Evolutionary conservation across 2,797 vertebrate genomes (phyloP).

Genomic region (Hemibagrus guttatus): DNA sequence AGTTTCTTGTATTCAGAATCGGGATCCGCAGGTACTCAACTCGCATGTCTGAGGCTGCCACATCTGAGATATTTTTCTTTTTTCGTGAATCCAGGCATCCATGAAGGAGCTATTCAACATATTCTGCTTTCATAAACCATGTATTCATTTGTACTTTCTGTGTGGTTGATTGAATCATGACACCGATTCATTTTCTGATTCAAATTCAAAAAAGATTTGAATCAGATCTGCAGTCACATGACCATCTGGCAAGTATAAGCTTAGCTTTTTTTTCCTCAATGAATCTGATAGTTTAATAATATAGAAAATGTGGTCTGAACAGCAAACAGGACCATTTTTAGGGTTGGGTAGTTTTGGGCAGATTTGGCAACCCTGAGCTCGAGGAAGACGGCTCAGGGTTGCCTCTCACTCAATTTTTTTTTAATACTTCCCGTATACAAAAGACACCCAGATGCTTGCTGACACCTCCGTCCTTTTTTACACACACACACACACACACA

Average conservation of each 20-base stretch:
- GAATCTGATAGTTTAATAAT: neutral
- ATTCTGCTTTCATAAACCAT: neutral
- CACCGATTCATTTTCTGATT: neutral
- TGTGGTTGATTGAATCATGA: neutral
- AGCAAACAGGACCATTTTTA: neutral
- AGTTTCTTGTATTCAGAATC: neutral
- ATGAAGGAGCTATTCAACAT: neutral
- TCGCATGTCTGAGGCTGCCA: no score
- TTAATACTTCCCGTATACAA: neutral
- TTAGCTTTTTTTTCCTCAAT: neutral
- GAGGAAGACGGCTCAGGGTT: no score
- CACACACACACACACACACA: slow-evolving; percentile 22
- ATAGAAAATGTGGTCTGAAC: neutral
- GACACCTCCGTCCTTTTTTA: neutral
- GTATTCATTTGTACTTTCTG: neutral
- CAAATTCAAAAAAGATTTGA: neutral
- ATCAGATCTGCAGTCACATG: neutral
- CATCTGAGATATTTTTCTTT: neutral
- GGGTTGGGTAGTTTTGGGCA: neutral
- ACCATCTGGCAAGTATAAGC: neutral
- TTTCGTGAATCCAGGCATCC: neutral
- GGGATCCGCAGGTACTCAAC: neutral
- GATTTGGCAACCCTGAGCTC: neutral
- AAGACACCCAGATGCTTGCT: slow-evolving; percentile 2
- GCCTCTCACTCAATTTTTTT: neutral